Percentiles rank a stretch among this genome's conserved stretches.
Conservation (phyloP, 2,797 vertebrate species). For the Serranus cabrilla region DNA sequence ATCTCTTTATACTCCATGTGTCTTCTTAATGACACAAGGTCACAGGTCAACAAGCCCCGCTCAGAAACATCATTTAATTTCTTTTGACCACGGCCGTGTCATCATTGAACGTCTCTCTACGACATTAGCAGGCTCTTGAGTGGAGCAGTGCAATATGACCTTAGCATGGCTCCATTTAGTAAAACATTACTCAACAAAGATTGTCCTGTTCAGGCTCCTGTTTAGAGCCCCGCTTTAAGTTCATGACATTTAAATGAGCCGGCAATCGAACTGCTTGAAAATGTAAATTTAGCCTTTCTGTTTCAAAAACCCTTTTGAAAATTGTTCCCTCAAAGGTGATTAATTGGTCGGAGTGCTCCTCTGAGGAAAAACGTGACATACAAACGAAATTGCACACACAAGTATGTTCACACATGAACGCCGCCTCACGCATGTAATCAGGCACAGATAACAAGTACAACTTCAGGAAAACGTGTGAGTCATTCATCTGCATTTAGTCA, state of each 20-base stretch:
- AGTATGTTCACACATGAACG: constrained; percentile 21
- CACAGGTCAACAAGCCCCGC: constrained; percentile 40
- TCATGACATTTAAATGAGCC: constrained; percentile 53
- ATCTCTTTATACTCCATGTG: constrained; percentile 1
- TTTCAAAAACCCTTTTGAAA: constrained; percentile 26
- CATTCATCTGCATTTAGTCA: constrained; percentile 41
- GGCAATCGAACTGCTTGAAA: constrained; percentile 19
- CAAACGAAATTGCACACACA: constrained; percentile 22
- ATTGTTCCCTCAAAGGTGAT: constrained; percentile 21
- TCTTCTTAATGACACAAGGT: constrained; percentile 43
- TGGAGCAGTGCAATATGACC: constrained; percentile 42
- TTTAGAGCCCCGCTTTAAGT: constrained; percentile 15
- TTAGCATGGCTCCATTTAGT: constrained; percentile 35
- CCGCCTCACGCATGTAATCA: constrained; percentile 29
- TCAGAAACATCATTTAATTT: constrained; percentile 56
- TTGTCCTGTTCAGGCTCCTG: not conserved
- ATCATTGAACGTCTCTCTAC: constrained; percentile 44
- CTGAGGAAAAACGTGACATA: constrained; percentile 24
- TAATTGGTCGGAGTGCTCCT: constrained; percentile 29
- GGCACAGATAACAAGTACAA: constrained; percentile 47
- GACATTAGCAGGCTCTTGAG: constrained; percentile 52
- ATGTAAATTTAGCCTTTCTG: constrained; percentile 36
- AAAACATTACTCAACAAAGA: constrained; percentile 38
- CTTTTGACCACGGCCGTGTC: constrained; percentile 47
- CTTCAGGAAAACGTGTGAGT: constrained; percentile 46